Evolutionary conservation across 2,888 invertebrate species (phyloP), one percentile per base, ranked within the genome.

Genomic region (Hirudinaria manillensis): DNA sequence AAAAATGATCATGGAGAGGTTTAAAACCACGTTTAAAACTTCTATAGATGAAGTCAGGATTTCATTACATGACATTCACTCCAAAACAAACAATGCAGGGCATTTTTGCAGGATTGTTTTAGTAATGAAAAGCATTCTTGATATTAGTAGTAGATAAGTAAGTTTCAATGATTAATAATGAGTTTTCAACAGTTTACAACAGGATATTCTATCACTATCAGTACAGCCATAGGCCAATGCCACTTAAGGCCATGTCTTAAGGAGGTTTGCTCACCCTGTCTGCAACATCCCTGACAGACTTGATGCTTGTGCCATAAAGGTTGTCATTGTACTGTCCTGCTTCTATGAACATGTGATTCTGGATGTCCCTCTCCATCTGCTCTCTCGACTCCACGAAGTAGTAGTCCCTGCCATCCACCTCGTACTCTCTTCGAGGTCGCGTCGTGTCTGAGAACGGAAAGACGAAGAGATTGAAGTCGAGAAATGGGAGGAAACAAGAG

Each of bases 271-370:
- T 75, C 71, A 84, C 84, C 81, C 94, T 93, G 84, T 94, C 93
- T 78, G 97, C 95, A 74, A 99, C 97, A 87, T 97, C 95, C 82
- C 92, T 89, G 34, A 99, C 98, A 76, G 96, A 95, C 67, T 95
- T 93, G 78, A 99, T 95, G 76, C 96, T 96, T 70, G 99, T 99
- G 74, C 99, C 99, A 87, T 99, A 99, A 81, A 99, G 89, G 88
- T 99, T 99, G 84, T 97, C 97, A 88, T 99, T 99, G 88, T 98
- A 99, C 87, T 99, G 97, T 76, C 99, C 99, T 76, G 99, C 99
- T 88, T 99, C 99, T 80, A 99, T 99, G 87, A 99, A 99, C 85
- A 97, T 87, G 86, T 99, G 98, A 88, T 96, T 96, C 87, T 97
- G 85, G 53, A 88, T 87, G 80, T 88, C 88, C 80, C 91, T 90